phyloP scores from a whole-genome alignment of 2,797 vertebrate species.

The Aphelocoma californica region DNA sequence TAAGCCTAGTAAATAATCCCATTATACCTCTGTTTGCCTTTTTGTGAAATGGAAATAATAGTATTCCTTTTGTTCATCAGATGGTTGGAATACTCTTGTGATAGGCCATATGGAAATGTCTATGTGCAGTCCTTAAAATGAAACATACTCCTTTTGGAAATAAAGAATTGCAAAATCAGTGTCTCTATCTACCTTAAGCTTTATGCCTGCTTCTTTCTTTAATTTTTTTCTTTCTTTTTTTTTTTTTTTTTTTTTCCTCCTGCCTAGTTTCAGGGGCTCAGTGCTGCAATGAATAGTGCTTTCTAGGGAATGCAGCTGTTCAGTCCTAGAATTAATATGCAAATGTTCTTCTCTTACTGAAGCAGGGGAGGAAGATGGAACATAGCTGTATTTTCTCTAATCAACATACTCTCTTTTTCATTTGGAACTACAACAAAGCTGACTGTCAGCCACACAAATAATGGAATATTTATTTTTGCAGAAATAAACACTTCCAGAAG shows the following conservation, averaged over 20 bases:
- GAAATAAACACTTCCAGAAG: conserved; percentile 49
- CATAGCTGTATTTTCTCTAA: conserved; percentile 58
- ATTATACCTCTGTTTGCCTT: neutral
- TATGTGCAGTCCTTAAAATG: neutral
- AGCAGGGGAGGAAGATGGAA: conserved; percentile 36
- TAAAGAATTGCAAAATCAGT: neutral
- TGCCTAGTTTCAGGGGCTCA: neutral
- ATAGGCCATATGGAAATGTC: neutral
- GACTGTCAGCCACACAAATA: conserved; percentile 50
- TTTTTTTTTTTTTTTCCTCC: too few relatives aligned
- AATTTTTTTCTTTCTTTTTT: too few relatives aligned
- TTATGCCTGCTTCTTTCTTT: neutral
- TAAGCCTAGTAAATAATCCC: neutral
- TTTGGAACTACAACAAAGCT: conserved; percentile 62
- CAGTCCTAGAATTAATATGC: conserved; percentile 58
- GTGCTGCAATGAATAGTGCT: conserved; percentile 29
- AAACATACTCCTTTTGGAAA: neutral
- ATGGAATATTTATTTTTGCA: conserved; percentile 60
- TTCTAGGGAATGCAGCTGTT: conserved; percentile 65
- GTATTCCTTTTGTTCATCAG: neutral
- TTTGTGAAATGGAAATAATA: neutral
- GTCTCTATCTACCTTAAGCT: neutral
- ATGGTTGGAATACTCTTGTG: neutral
- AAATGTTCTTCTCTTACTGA: conserved; percentile 51
- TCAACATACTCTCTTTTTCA: conserved; percentile 49